Evolutionary conservation across 2,888 invertebrate species (phyloP).

Genomic region (Cheilosia vulpina): DNA sequence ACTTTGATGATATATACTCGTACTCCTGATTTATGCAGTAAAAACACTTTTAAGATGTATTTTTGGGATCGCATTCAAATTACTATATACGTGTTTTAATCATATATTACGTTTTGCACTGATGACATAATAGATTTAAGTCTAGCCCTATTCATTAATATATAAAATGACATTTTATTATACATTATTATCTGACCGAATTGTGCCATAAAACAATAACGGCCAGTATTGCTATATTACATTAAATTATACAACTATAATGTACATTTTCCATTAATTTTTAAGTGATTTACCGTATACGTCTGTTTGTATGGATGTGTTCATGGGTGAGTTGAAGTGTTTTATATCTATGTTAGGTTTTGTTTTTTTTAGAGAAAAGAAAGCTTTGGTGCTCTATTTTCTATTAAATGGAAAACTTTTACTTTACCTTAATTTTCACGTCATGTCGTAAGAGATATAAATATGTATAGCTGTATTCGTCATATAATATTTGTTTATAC

Average conservation of each 20-base stretch:
- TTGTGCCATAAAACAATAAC: conserved; percentile 29
- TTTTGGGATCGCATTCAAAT: conserved; percentile 53
- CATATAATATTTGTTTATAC: neutral
- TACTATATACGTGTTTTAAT: conserved; percentile 19
- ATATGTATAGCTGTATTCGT: neutral
- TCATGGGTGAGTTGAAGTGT: conserved; percentile 24
- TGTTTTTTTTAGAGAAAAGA: conserved; percentile 11
- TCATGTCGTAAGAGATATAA: neutral
- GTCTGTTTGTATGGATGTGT: conserved; percentile 38
- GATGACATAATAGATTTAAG: conserved; percentile 13
- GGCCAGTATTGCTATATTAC: conserved; percentile 20
- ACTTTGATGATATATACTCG: conserved; percentile 48
- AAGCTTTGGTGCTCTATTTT: conserved; percentile 14
- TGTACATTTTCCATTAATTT: conserved; percentile 25
- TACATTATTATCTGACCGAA: conserved; percentile 20
- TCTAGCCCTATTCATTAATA: conserved; percentile 37
- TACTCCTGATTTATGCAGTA: neutral
- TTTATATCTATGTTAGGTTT: conserved; percentile 9
- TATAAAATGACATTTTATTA: conserved; percentile 35
- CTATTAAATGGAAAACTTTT: conserved; percentile 64
- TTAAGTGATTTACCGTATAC: conserved; percentile 24
- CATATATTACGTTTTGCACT: conserved; percentile 8
- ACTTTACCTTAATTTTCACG: conserved; percentile 11
- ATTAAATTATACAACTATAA: conserved; percentile 38
- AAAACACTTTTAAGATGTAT: neutral